Evolutionary conservation across 2,888 invertebrate genomes (phyloP).

Genomic region (Pseudoips prasinana): DNA sequence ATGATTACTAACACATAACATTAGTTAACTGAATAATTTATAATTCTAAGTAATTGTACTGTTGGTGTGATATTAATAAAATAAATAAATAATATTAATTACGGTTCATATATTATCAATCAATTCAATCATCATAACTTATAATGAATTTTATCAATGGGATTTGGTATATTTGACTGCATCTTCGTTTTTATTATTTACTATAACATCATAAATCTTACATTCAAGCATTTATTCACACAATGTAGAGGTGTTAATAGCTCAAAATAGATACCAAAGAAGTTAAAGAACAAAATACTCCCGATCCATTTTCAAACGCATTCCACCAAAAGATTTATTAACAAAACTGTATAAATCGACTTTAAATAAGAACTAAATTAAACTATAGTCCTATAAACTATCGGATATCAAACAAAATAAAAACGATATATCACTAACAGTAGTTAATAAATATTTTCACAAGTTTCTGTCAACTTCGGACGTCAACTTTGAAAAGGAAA

Average conservation of each 20-base stretch:
- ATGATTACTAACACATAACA: too few species aligned
- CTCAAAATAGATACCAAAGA: constrained; percentile 10
- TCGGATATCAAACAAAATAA: constrained; percentile 33
- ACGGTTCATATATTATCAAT: too few species aligned
- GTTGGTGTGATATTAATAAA: too few species aligned
- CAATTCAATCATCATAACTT: too few species aligned
- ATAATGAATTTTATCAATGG: too few species aligned
- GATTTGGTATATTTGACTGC: too few species aligned
- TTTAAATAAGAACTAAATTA: constrained; percentile 21
- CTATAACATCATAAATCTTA: too few species aligned
- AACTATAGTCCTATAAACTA: constrained; percentile 22
- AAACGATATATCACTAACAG: constrained; percentile 29
- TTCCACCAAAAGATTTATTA: constrained; percentile 31
- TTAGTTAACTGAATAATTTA: too few species aligned
- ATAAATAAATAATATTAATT: too few species aligned
- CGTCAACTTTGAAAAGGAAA: constrained; percentile 31
- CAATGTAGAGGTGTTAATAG: constrained; percentile 11
- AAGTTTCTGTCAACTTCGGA: constrained; percentile 34
- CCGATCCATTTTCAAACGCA: constrained; percentile 25
- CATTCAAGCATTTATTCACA: too few species aligned
- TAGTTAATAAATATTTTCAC: constrained; percentile 42
- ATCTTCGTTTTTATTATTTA: too few species aligned
- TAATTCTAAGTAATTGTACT: too few species aligned
- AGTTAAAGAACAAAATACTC: constrained; percentile 6
- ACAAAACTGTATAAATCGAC: constrained; percentile 27